A percentile compares a stretch with the other conserved stretches of the same genome.
Evolutionary conservation across 2,113 vertebrate species (phyloP).

Genomic region (Lamprotornis superbus): DNA sequence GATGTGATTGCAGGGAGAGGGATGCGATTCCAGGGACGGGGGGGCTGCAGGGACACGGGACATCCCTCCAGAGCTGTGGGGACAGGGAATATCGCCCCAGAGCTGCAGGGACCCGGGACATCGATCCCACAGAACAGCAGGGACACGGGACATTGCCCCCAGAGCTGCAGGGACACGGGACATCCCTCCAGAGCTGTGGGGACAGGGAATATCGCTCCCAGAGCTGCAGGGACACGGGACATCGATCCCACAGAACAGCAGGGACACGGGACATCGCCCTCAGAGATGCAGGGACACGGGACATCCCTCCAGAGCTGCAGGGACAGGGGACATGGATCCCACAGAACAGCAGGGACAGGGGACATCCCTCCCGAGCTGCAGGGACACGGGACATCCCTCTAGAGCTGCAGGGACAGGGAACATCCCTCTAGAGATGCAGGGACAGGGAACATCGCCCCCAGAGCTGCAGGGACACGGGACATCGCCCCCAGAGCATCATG

Average conservation of each 20-base stretch:
- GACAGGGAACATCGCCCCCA: rapidly evolving
- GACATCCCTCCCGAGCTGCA: neutral
- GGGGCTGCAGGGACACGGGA: neutral
- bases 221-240: no score
- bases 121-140: rapidly evolving
- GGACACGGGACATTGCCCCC: rapidly evolving
- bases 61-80: neutral
- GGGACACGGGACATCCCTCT: rapidly evolving
- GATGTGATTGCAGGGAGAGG: rapidly evolving
- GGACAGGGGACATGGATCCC: rapidly evolving
- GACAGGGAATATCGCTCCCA: rapidly evolving
- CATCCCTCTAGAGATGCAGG: no score
- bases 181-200: neutral
- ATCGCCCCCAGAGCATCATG: neutral
- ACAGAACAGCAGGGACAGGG: no score
- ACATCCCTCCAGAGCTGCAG: neutral
- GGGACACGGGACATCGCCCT: rapidly evolving
- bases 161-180: neutral
- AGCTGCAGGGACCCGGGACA: neutral
- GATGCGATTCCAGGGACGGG: neutral
- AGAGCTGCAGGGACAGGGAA: neutral
- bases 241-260: neutral
- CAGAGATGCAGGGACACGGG: neutral
- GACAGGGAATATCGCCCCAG: rapidly evolving
- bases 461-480: neutral